A percentile compares a stretch with the other conserved stretches of the same genome.
Conservation (phyloP, 2,113 vertebrate genomes). For the Strix uralensis region DNA sequence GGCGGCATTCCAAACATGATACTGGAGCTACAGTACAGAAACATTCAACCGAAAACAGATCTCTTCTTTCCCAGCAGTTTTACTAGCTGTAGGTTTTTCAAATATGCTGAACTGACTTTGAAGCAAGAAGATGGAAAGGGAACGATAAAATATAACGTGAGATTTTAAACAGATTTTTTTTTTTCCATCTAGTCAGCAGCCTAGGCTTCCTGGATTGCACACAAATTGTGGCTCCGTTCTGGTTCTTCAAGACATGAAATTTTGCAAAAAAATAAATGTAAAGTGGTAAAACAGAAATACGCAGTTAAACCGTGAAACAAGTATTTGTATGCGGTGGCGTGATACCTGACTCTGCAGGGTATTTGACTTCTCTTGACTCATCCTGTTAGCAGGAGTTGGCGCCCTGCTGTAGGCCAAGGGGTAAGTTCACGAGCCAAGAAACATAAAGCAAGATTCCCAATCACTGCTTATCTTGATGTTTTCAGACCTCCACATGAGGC, state of each 20-base stretch:
- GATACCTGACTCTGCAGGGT: not conserved
- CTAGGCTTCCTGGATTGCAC: not conserved
- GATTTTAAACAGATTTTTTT: not conserved
- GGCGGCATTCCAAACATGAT: not conserved
- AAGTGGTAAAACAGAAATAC: not conserved
- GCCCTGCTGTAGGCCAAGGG: not conserved
- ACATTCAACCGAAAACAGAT: not conserved
- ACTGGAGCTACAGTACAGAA: not conserved
- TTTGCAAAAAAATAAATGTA: not conserved
- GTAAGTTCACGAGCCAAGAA: not conserved
- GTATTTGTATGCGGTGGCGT: not conserved
- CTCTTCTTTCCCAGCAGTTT: not conserved
- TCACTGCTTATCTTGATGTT: not conserved
- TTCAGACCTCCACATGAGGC: not conserved
- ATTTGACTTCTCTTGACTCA: not conserved
- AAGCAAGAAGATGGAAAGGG: not conserved
- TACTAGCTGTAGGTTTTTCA: not conserved
- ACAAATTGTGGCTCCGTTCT: not conserved
- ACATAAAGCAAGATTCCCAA: not conserved
- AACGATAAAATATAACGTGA: not conserved
- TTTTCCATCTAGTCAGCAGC: conserved; percentile 12
- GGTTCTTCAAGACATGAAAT: not conserved
- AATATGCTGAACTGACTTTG: conserved; percentile 11
- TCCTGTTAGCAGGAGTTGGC: not conserved
- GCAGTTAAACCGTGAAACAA: not conserved